Conservation (phyloP, 2,113 vertebrate genomes). For the Neomonachus schauinslandi region DNA sequence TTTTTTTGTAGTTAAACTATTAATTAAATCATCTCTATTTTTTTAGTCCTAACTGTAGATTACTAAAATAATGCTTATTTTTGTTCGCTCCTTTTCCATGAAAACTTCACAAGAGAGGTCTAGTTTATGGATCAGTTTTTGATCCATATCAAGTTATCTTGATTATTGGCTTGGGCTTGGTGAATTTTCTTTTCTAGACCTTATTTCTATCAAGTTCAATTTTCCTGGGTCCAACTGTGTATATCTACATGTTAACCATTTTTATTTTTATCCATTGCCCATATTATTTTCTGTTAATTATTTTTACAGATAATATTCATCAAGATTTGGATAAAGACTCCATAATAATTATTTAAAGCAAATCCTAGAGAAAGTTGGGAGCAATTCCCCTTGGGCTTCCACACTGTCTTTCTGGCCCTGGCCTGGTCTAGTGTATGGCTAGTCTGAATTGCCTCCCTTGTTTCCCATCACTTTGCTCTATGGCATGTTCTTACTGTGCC, state of each 20-base stretch:
- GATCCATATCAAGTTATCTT: not conserved
- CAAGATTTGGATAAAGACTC: not conserved
- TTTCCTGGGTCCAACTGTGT: not conserved
- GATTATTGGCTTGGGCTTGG: not conserved
- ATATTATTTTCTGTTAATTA: not conserved
- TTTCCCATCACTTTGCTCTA: not conserved
- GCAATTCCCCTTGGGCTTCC: not conserved
- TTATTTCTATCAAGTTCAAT: not conserved
- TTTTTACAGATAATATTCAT: not conserved
- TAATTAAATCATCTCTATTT: not conserved
- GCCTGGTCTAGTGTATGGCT: not conserved
- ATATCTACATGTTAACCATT: not conserved
- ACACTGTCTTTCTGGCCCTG: not conserved
- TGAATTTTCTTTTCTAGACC: not conserved
- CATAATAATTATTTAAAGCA: not conserved
- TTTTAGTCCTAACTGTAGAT: not conserved
- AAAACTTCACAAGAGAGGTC: not conserved
- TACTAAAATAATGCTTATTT: not conserved
- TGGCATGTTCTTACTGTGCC: not conserved
- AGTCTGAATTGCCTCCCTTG: not conserved
- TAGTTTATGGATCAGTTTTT: not conserved
- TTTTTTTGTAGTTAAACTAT: not conserved
- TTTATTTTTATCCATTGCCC: not conserved
- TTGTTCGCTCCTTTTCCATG: not conserved
- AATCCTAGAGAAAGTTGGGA: not conserved